Conservation (phyloP, 2,888 invertebrate species). For the Acanthosepion esculentum region DNA sequence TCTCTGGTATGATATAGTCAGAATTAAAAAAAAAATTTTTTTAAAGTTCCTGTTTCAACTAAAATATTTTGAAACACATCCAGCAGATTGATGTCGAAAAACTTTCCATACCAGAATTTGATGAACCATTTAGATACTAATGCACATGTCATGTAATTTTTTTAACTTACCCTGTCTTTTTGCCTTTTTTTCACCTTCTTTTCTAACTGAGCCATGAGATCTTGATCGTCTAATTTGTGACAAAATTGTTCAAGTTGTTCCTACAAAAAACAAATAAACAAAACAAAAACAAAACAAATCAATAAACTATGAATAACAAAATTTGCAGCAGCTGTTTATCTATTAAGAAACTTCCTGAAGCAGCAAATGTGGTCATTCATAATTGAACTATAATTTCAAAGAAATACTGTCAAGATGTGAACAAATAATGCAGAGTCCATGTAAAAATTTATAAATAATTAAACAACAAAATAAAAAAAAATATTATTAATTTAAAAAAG, state of each 20-base stretch:
- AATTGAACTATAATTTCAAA: no score
- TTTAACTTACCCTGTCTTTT: slow-evolving; percentile 40
- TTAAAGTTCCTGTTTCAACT: background rate
- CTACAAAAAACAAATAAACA: background rate
- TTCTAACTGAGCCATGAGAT: slow-evolving; percentile 10
- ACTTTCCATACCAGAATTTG: background rate
- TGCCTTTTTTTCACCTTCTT: background rate
- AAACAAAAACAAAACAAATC: background rate
- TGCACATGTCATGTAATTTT: background rate
- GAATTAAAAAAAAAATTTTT: background rate
- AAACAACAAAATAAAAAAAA: no score
- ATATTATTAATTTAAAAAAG: no score
- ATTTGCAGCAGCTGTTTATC: no score
- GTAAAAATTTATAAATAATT: no score
- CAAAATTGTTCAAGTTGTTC: background rate
- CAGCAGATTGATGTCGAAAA: background rate
- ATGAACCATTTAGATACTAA: background rate
- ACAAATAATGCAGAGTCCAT: no score
- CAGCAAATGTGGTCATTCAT: no score
- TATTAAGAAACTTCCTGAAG: no score
- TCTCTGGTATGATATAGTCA: no score
- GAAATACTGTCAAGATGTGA: no score
- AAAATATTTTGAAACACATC: accelerated
- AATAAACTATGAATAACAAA: background rate
- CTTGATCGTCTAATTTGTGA: background rate